A percentile compares a stretch with the other conserved stretches of the same genome.
phyloP scores from a whole-genome alignment of 2,888 invertebrate genomes.

The Epicampocera succincta region DNA sequence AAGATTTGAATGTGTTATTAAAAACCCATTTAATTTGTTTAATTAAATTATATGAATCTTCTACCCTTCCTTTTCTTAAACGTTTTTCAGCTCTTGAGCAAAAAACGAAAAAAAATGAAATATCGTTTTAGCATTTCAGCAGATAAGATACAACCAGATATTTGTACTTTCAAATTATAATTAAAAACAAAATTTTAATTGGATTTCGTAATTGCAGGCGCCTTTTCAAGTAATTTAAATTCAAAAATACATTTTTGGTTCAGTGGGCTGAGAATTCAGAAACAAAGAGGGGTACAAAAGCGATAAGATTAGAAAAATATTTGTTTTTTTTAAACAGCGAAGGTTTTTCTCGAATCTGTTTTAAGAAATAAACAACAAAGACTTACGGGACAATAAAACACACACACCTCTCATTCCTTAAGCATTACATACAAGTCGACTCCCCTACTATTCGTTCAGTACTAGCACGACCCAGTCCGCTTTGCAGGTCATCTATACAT shows the following conservation, averaged over 20 bases:
- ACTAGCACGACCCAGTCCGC: no score
- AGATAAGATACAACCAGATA: constrained; percentile 39
- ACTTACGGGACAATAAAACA: no score
- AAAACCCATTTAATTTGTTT: constrained; percentile 20
- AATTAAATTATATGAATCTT: not conserved
- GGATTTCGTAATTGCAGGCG: constrained; percentile 41
- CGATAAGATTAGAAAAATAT: not conserved
- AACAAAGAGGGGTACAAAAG: no score
- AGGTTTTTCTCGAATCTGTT: no score
- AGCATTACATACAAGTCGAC: no score
- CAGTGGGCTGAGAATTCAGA: not conserved
- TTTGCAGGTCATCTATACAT: no score
- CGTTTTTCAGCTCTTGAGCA: not conserved
- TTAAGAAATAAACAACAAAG: no score
- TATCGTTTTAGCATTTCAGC: no score
- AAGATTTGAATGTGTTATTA: constrained; percentile 35
- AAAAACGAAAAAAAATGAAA: no score
- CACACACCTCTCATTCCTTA: no score
- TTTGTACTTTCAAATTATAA: constrained; percentile 19
- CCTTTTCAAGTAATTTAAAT: constrained; percentile 17
- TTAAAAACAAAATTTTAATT: constrained; percentile 20
- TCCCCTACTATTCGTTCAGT: no score
- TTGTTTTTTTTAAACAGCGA: no score
- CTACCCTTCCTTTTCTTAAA: not conserved
- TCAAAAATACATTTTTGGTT: not conserved